Evolutionary conservation across 2,888 invertebrate species (phyloP).

Genomic region (Yponomeuta malinellus): DNA sequence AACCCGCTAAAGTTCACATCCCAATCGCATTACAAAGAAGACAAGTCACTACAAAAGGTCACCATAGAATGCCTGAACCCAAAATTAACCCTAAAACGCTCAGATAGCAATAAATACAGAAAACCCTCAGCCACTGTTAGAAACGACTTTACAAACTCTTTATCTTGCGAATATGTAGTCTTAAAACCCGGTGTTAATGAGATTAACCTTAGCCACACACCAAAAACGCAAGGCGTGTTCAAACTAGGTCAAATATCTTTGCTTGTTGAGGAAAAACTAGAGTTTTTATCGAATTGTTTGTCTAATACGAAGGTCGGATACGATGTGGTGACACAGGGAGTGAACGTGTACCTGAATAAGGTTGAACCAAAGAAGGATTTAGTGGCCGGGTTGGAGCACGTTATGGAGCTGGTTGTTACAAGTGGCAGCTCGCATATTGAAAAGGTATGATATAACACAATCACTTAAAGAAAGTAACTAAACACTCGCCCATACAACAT

Average conservation of each 20-base stretch:
- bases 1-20: constrained; percentile 80
- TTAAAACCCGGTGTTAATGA: constrained; percentile 81
- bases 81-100: constrained; percentile 79
- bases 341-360: constrained; percentile 67
- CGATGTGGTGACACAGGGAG: constrained; percentile 73
- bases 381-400: constrained; percentile 87
- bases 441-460: constrained; percentile 65
- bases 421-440: constrained; percentile 86
- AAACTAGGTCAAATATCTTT: constrained; percentile 82
- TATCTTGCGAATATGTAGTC: constrained; percentile 65
- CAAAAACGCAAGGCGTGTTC: constrained; percentile 78
- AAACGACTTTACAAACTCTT: constrained; percentile 78
- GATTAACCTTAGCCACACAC: constrained; percentile 75
- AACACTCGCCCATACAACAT: no score
- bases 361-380: constrained; percentile 80
- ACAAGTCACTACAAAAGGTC: constrained; percentile 84
- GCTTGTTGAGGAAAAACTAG: constrained; percentile 78
- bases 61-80: constrained; percentile 82
- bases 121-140: constrained; percentile 80
- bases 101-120: constrained; percentile 82
- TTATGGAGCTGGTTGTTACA: constrained; percentile 82
- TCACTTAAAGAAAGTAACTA: neutral
- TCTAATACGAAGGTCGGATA: constrained; percentile 70
- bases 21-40: constrained; percentile 87
- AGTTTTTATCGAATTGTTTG: constrained; percentile 81